Percentiles rank a stretch among this genome's conserved stretches.
Conservation (phyloP, 2,797 vertebrate genomes). For the Esox masquinongy region DNA sequence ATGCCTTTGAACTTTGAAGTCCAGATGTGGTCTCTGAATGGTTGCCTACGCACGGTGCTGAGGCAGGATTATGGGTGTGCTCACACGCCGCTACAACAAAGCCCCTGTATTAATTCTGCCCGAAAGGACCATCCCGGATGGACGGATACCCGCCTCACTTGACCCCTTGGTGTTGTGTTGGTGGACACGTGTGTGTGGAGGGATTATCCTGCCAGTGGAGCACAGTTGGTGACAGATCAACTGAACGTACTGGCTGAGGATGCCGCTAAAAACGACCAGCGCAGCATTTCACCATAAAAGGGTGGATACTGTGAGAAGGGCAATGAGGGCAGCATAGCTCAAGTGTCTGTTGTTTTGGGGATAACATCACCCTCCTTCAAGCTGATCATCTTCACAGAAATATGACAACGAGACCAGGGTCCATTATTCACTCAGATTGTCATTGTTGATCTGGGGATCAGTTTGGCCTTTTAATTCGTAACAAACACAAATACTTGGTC, state of each 20-base stretch:
- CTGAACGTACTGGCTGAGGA: constrained; percentile 62
- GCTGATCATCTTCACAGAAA: constrained; percentile 32
- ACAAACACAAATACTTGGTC: background rate
- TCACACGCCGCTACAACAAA: constrained; percentile 1
- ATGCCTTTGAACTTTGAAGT: too few relatives aligned
- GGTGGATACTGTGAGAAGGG: constrained; percentile 28
- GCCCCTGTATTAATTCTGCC: constrained; percentile 11
- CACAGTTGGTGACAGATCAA: constrained; percentile 25
- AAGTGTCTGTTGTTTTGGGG: constrained; percentile 46
- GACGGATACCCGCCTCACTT: constrained; percentile 8
- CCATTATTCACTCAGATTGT: background rate
- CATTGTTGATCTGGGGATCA: background rate
- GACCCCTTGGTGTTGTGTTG: constrained; percentile 12
- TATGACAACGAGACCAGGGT: constrained; percentile 23
- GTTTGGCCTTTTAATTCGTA: background rate
- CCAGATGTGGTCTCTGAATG: background rate
- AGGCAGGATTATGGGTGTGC: background rate
- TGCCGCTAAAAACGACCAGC: constrained; percentile 68
- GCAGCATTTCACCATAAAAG: constrained; percentile 57
- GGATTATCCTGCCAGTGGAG: constrained; percentile 52
- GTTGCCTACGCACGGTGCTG: background rate
- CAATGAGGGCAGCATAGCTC: constrained; percentile 41
- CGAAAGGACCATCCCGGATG: constrained; percentile 1
- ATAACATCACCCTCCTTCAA: constrained; percentile 45
- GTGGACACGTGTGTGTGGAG: constrained; percentile 28